These are phyloP conservation scores for Cranoglanis bouderius DNA, from an alignment of 2,113 vertebrate species.

Conservation along the genomic window DNA sequence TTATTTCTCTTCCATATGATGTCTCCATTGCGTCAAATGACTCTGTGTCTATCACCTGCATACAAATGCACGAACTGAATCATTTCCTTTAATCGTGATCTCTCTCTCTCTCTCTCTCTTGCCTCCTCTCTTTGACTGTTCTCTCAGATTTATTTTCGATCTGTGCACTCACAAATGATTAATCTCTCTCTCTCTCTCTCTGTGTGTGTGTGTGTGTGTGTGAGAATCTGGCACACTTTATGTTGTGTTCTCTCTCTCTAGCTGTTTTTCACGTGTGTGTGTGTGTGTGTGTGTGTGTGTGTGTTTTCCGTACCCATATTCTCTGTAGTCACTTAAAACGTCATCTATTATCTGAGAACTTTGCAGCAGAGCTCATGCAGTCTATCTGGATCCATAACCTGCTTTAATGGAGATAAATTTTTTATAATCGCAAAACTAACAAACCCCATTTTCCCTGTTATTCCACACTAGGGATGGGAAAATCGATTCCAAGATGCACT, in stretches of 20 bases:
- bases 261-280: not conserved
- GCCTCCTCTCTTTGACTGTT: not conserved
- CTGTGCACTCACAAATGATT: not conserved
- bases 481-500: not conserved
- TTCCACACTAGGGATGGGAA: not conserved
- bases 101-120: not conserved
- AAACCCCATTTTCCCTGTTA: constrained; percentile 1
- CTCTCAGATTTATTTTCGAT: not conserved
- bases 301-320: not conserved
- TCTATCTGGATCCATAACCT: constrained; percentile 1
- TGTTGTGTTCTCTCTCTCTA: not conserved
- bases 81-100: not conserved
- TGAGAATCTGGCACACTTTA: not conserved
- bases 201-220: no score
- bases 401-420: not conserved
- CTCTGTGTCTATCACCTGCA: not conserved
- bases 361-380: not conserved
- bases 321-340: not conserved
- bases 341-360: not conserved
- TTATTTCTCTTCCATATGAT: constrained; percentile 5
- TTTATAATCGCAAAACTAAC: constrained; percentile 8
- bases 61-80: not conserved
- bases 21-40: not conserved
- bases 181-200: not conserved
- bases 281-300: not conserved